These are phyloP conservation scores for Podarcis muralis DNA, from an alignment of 2,113 vertebrate genomes.

Conservation along the genomic window DNA sequence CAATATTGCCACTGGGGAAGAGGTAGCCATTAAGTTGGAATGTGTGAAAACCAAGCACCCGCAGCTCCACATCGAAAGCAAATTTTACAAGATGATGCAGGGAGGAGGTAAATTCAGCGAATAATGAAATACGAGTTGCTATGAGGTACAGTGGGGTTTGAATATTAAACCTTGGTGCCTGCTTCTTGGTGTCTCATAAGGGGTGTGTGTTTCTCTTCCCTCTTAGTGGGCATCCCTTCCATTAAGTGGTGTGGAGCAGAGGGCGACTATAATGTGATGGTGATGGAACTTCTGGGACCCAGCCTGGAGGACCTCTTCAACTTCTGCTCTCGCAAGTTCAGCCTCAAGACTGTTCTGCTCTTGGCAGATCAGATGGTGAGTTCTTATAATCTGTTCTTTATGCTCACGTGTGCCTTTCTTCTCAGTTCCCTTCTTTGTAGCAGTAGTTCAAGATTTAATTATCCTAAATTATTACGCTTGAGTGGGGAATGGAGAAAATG, in stretches of 20 bases:
- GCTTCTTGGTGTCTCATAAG: not conserved
- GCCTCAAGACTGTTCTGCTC: conserved; percentile 95
- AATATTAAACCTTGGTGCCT: not conserved
- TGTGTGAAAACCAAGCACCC: conserved; percentile 98
- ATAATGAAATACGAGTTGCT: not conserved
- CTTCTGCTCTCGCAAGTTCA: conserved; percentile 98
- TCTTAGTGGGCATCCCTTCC: conserved; percentile 92
- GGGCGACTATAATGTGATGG: conserved; percentile 98
- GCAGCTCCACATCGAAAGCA: conserved; percentile 97
- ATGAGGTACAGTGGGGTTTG: not conserved
- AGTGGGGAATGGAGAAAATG: not conserved
- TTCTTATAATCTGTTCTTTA: conserved; percentile 19
- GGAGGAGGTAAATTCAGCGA: conserved; percentile 86
- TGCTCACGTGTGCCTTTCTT: rapidly evolving
- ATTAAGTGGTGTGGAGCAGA: conserved; percentile 99
- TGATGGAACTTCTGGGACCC: conserved; percentile 95
- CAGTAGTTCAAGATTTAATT: conserved; percentile 5
- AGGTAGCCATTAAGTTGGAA: conserved; percentile 97
- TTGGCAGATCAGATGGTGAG: conserved; percentile 97
- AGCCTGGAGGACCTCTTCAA: conserved; percentile 98
- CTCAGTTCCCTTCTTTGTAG: conserved; percentile 7
- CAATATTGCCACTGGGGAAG: conserved; percentile 96
- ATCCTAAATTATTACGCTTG: conserved; percentile 5
- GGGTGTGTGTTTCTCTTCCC: not conserved
- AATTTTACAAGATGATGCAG: conserved; percentile 99